These are phyloP conservation scores for Lutraria lutraria DNA, from an alignment of 2,888 invertebrate genomes.

Conservation along the genomic window DNA sequence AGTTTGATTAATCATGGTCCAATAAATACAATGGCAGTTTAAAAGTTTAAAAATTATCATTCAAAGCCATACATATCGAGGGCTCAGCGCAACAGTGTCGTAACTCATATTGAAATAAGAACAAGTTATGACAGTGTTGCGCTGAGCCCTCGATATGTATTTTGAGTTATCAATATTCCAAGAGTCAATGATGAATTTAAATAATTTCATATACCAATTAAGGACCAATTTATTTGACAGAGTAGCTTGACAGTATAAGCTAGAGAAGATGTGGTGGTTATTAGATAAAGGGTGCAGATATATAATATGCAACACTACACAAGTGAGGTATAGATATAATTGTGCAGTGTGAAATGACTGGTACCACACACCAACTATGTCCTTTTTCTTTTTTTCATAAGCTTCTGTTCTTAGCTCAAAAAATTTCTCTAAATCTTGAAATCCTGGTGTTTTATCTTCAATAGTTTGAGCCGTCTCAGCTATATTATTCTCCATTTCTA, in stretches of 20 bases:
- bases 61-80: no score
- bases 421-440: conserved; percentile 77
- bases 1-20: background rate
- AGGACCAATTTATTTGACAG: background rate
- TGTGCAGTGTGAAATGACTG: conserved; percentile 62
- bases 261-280: background rate
- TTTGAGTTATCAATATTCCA: no score
- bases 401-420: conserved; percentile 77
- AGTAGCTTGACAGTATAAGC: background rate
- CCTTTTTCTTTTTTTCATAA: conserved; percentile 81
- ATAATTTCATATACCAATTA: no score
- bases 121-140: no score
- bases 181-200: no score
- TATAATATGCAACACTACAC: conserved; percentile 41
- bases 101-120: no score
- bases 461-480: conserved; percentile 72
- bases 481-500: conserved; percentile 74
- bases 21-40: no score
- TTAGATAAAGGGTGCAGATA: background rate
- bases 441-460: conserved; percentile 77
- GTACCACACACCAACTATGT: conserved; percentile 81
- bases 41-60: no score
- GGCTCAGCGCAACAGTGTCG: no score
- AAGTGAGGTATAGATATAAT: conserved; percentile 16
- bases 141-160: no score